Base-by-base conservation (phyloP, 1,140 invertebrate species). In the Drosophila erecta region DNA sequence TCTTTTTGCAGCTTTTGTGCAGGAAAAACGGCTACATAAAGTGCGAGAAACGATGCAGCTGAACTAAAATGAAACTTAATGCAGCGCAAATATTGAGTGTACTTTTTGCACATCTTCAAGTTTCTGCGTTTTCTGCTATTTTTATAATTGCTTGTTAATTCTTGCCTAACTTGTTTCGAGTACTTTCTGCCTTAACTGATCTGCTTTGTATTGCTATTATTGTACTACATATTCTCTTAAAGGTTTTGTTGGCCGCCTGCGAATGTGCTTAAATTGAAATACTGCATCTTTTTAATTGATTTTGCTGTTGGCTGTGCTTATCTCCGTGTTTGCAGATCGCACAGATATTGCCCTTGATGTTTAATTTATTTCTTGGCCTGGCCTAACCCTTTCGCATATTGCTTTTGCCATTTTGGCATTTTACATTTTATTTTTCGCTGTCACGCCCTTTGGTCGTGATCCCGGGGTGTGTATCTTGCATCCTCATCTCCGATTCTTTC, bases 381-480 rank as follows among this genome's bases (percentile, higher is more conserved):
- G 37, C 38, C 15, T n/a, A 55, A 61, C 55, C 61, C 61, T 3
- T 53, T 51, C n/a, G 35, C n/a, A 67, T 49, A 49, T 65, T 44
- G 44, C 46, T 38, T 49, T 17, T 43, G 40, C 40, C 22, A 17
- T 38, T 49, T 17, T 43, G 40, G 35, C 22, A 17, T 53, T 22
- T 58, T 41, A 35, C 37, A 41, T 44, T 44, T 33, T 8, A 17
- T 56, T 70, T 70, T 72, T 47, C 56, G 46, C 60, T 64, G 59
- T 64, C 69, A 71, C 76, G 84, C 79, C 76, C 71, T 73, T 77
- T 54, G 61, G 72, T 69, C 56, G 60, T 73, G 83, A 71, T 64
- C 55, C 58, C 24, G 41, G 41, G 40, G 50, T 51, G 40, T 71
- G 51, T 59, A 40, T 55, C 57, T 59, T 51, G 43, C 49, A 55